These are phyloP conservation scores for Anthopleura sola DNA, from an alignment of 64 coral and sea anemone species.

Conservation along the genomic window DNA sequence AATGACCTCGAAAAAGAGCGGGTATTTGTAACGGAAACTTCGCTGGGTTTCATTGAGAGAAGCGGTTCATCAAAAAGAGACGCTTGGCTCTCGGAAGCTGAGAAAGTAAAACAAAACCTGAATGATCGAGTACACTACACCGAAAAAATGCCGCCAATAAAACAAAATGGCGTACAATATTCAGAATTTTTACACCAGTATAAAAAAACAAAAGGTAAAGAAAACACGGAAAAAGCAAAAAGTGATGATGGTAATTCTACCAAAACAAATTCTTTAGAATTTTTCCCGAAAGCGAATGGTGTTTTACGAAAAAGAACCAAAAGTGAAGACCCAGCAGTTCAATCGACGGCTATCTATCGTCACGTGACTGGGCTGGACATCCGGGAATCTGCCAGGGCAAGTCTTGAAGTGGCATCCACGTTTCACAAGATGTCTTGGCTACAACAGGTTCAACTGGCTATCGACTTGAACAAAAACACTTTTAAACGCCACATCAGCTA, in stretches of 20 bases:
- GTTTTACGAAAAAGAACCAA: slow-evolving; percentile 7
- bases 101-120: slow-evolving; percentile 12
- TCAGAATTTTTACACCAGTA: background rate
- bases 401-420: slow-evolving; percentile 82
- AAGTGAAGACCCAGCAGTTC: slow-evolving; percentile 41
- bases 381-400: slow-evolving; percentile 71
- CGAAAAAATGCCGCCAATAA: slow-evolving; percentile 50
- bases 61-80: background rate
- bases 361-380: slow-evolving; percentile 69
- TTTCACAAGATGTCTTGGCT: slow-evolving; percentile 84
- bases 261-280: background rate
- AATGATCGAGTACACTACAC: background rate
- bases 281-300: slow-evolving; percentile 24
- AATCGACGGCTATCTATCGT: slow-evolving; percentile 57
- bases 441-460: slow-evolving; percentile 78
- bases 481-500: slow-evolving; percentile 54
- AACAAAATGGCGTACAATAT: background rate
- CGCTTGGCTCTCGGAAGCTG: background rate
- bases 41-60: background rate
- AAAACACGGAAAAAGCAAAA: background rate
- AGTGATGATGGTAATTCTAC: slow-evolving; percentile 22
- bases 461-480: slow-evolving; percentile 79
- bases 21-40: slow-evolving; percentile 71
- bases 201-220: slow-evolving; percentile 13
- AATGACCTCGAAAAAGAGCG: background rate